Conservation (phyloP, 2,113 vertebrate genomes). For the Spermophilus dauricus region DNA sequence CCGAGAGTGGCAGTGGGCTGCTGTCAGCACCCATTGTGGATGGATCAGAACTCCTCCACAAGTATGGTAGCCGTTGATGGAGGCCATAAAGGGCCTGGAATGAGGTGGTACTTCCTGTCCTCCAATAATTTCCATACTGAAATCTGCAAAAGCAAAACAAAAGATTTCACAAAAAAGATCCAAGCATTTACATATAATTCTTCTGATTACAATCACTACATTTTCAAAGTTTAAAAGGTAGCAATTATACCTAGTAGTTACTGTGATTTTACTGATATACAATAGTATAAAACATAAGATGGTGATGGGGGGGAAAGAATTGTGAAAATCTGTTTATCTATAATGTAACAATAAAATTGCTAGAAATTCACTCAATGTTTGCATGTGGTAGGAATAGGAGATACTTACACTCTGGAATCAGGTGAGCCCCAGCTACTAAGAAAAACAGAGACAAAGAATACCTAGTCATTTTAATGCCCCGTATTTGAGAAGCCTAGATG, state of each 20-base stretch:
- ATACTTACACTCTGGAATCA: slow-evolving; percentile 70
- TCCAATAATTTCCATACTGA: slow-evolving; percentile 62
- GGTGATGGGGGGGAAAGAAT: not conserved
- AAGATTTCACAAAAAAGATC: not conserved
- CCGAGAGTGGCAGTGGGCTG: not conserved
- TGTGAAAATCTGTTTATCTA: not conserved
- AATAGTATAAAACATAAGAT: not conserved
- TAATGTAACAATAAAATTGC: not conserved
- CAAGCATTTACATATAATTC: not conserved
- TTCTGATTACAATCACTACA: not conserved
- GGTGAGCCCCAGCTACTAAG: not conserved
- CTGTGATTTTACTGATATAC: not conserved
- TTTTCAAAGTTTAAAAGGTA: not conserved
- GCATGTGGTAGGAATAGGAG: not conserved
- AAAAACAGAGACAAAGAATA: slow-evolving; percentile 34
- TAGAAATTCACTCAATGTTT: not conserved
- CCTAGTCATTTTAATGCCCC: not conserved
- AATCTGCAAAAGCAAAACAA: slow-evolving; percentile 21
- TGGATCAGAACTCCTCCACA: slow-evolving; percentile 71
- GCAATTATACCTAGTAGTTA: not conserved
- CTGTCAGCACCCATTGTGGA: slow-evolving; percentile 73
- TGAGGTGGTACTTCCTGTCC: slow-evolving; percentile 67
- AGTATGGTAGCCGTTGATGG: not conserved
- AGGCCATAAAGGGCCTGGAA: slow-evolving; percentile 76
- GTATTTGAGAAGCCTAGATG: not conserved